A percentile compares a stretch with the other conserved stretches of the same genome.
These are phyloP conservation scores for Gymnorhina tibicen DNA, from an alignment of 2,113 vertebrate genomes.

Conservation along the genomic window DNA sequence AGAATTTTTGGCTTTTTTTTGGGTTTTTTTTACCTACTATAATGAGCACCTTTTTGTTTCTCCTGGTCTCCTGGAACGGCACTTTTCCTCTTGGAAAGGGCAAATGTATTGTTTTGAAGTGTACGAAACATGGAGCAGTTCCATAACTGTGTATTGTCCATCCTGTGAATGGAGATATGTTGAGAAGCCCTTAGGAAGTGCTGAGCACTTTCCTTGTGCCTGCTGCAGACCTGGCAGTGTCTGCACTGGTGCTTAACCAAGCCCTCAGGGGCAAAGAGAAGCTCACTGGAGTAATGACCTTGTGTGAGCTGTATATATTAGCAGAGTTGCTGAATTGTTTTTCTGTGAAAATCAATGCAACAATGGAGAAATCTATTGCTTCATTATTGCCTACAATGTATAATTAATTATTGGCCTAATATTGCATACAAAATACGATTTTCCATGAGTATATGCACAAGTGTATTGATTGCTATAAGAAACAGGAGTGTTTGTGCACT, in stretches of 20 bases:
- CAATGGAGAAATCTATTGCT: neutral
- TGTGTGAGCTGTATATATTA: neutral
- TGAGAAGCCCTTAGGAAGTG: neutral
- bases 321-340: neutral
- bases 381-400: neutral
- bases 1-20: no score
- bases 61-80: neutral
- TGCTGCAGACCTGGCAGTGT: neutral
- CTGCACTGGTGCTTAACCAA: neutral
- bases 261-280: neutral
- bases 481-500: neutral
- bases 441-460: neutral
- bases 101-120: neutral
- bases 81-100: neutral
- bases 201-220: neutral
- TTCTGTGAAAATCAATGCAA: neutral
- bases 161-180: no score
- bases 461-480: neutral
- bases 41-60: neutral
- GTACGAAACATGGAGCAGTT: neutral
- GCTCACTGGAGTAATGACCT: neutral
- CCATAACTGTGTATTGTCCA: neutral
- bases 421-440: neutral
- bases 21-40: neutral
- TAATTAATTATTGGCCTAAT: neutral